Base-by-base conservation (phyloP, 2,797 vertebrate genomes). In the Sparidentex hasta region DNA sequence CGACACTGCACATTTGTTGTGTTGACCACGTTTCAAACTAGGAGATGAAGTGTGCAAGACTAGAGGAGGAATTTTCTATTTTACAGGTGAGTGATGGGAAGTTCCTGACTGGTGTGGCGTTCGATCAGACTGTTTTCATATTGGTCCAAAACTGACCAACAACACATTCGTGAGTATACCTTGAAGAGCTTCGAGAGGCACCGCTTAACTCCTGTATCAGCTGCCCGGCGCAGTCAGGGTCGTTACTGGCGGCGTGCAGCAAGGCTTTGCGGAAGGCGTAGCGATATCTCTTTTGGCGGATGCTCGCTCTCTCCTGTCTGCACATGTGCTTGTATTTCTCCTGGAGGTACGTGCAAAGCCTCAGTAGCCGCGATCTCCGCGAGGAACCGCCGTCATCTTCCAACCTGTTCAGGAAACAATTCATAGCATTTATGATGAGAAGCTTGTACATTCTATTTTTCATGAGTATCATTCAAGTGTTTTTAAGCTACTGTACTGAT, bases 261-360 rank as follows among this genome's bases (percentile, higher is more conserved):
- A 99, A 94, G 75, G 98, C 97, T 95, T 97, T 99, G 90, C 97
- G 96, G 86, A 99, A 97, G 8, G 96, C 95, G 71, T 98, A 97
- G 86, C 96, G 96, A 94, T 97, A 98, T 92, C 97, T 97, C 95
- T 96, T 97, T 87, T 98, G 98, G 74, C 96, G 97, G 61, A 97
- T 96, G 86, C 96, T 97, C 77, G 96, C 97, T 92, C 97, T 96
- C 95, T 99, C 98, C 96, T 98, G 96, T 93, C 97, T 96, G 94
- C 97, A 99, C 92, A 99, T 97, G 96, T 98, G 97, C 96, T 97
- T 98, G 90, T 99, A 99, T 92, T 98, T 99, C 93, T 99, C 97
- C 95, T 96, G 97, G 92, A 99, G 96, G 94, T 99, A 98, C 84
- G 98, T 97, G 96, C 98, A 99, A 92, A 99, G 97, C 93, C 96